Base-by-base conservation (phyloP, 2,797 vertebrate genomes). In the Odontamblyopus rebecca region DNA sequence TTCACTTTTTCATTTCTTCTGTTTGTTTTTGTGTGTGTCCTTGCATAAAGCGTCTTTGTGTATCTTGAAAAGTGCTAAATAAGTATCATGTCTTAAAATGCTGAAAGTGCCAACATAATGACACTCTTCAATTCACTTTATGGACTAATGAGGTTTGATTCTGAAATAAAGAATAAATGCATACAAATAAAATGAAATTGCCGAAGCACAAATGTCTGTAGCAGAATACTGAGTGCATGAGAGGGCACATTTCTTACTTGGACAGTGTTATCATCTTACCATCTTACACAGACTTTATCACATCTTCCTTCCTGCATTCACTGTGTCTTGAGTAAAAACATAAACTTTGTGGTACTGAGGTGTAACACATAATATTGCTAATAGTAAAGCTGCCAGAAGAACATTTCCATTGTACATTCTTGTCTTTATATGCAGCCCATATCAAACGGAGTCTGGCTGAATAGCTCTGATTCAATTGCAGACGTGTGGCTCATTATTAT, bases 401-500 rank as follows among this genome's bases (percentile, higher is more conserved):
- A 70, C 61, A 64, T 70, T 72, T 74, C 79, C 12, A 27, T 32
- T 11, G 4, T 35, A 63, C 32, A 67, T 70, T 59, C 73, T 54
- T 73, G 76, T 80, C 57, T 60, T 60, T 12, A 59, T 59, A 48
- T 48, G 12, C 44, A 48, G 77, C 86, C 80, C 82, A 88, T 68
- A 84, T 80, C 73, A 65, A 75, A 76, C 61, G 65, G 66, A 82
- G 83, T 83, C 82, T 76, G 79, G 67, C 74, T 86, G 80, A 82
- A 88, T 82, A 86, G 83, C 78, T 78, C 80, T 88, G 78, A 88
- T 90, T 88, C 81, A 85, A 83, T 68, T 29, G 74, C 82, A 74
- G 84, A 83, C 59, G 74, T 83, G 83, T 86, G 79, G 80, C 86
- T 88, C 83, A 80, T 89, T 80, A 86, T 89, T 85, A 86, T 64